phyloP scores from a whole-genome alignment of 2,888 invertebrate species.

The Lasioglossum calceatum region DNA sequence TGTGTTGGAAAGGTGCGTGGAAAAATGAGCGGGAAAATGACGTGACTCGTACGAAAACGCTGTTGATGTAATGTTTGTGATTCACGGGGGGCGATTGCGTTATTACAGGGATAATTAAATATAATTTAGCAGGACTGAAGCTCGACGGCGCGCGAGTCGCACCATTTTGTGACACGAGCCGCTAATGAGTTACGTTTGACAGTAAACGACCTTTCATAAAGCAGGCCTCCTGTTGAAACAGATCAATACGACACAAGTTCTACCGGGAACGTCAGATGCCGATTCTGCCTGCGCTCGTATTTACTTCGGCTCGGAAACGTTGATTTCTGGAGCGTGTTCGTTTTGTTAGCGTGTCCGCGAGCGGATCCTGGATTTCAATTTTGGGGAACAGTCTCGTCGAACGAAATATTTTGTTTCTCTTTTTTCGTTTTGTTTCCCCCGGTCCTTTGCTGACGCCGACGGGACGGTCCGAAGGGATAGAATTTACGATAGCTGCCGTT shows the following conservation, averaged over 20 bases:
- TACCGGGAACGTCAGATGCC: background rate
- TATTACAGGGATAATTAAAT: conserved; percentile 2
- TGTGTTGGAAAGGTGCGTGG: background rate
- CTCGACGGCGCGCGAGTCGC: background rate
- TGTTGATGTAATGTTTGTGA: background rate
- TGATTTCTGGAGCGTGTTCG: conserved; percentile 12
- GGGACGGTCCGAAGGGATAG: background rate
- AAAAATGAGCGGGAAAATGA: background rate
- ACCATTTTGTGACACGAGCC: conserved; percentile 6
- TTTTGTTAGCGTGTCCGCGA: conserved; percentile 18
- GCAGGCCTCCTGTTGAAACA: background rate
- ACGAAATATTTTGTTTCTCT: background rate
- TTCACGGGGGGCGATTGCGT: background rate
- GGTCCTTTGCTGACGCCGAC: background rate
- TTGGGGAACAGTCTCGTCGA: background rate
- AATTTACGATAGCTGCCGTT: background rate
- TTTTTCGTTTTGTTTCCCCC: background rate
- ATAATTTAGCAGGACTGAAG: background rate
- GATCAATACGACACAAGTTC: conserved; percentile 28
- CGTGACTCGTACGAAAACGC: background rate
- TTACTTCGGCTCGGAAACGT: conserved; percentile 15
- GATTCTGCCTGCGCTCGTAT: conserved; percentile 4
- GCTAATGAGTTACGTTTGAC: conserved; percentile 24
- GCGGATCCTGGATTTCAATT: conserved; percentile 6
- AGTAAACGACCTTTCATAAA: conserved; percentile 10